Conservation (phyloP, 2,113 vertebrate genomes). For the Pyxicephalus adspersus region DNA sequence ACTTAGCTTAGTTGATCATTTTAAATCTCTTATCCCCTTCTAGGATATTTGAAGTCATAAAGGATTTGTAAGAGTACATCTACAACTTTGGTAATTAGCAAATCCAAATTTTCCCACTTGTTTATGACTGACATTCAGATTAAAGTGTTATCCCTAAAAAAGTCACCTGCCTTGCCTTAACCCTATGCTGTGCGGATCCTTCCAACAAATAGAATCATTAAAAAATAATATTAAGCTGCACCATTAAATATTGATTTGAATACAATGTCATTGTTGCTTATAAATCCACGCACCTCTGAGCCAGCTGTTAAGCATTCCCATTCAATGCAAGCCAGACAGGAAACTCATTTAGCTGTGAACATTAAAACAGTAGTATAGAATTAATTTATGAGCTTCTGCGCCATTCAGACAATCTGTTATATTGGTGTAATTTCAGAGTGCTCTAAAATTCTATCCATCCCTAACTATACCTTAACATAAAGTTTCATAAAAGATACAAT, state of each 20-base stretch:
- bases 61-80: not conserved
- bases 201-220: constrained; percentile 59
- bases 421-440: constrained; percentile 64
- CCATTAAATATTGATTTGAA: constrained; percentile 66
- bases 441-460: too few species aligned
- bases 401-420: constrained; percentile 64
- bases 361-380: constrained; percentile 69
- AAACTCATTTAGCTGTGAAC: constrained; percentile 64
- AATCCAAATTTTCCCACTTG: constrained; percentile 23
- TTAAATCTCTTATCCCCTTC: not conserved
- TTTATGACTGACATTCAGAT: constrained; percentile 19
- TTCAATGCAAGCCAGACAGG: constrained; percentile 63
- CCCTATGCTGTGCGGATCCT: not conserved
- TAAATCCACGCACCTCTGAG: constrained; percentile 67
- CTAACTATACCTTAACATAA: too few species aligned
- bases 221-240: constrained; percentile 60
- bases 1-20: not conserved
- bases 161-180: not conserved
- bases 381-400: constrained; percentile 70
- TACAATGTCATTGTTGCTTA: constrained; percentile 66
- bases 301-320: constrained; percentile 63
- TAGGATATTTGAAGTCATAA: not conserved
- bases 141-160: constrained; percentile 4
- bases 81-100: constrained; percentile 9
- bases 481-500: not conserved